These are phyloP conservation scores for Porites lobata DNA, from an alignment of 92 coral and sea anemone genomes.

Conservation along the genomic window DNA sequence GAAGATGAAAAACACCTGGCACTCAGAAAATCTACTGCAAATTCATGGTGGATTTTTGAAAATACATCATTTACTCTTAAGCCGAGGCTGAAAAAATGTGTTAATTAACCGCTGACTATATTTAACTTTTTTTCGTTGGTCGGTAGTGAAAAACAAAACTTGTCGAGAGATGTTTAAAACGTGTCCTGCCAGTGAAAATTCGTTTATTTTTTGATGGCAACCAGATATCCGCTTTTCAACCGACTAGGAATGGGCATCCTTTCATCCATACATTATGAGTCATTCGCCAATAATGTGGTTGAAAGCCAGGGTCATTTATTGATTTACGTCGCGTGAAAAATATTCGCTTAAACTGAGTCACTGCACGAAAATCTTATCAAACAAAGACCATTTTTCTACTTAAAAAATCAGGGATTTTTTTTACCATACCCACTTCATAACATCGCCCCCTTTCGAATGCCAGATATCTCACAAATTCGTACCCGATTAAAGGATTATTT, in stretches of 20 bases:
- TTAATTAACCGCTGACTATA: background rate
- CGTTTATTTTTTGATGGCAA: background rate
- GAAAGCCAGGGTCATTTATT: background rate
- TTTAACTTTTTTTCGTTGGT: background rate
- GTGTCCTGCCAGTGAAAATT: background rate
- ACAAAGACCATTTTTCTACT: too few relatives aligned
- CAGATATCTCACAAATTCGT: background rate
- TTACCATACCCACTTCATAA: background rate
- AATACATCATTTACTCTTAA: background rate
- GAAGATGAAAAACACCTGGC: constrained; percentile 17
- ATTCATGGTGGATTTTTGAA: constrained; percentile 1
- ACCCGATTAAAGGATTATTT: background rate
- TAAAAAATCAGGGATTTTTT: too few relatives aligned
- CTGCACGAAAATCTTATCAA: background rate
- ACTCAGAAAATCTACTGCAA: background rate
- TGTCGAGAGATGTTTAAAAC: too few relatives aligned
- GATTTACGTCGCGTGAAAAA: constrained; percentile 3
- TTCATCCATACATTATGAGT: background rate
- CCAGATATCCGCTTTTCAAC: background rate
- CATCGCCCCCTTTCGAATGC: background rate
- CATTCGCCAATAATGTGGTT: constrained; percentile 26
- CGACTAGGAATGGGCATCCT: background rate
- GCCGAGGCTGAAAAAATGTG: background rate
- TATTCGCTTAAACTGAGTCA: background rate
- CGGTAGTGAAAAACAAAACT: background rate